Evolutionary conservation across 2,113 vertebrate genomes (phyloP), one percentile per base, ranked within the genome.

Genomic region (Chloropsis hardwickii): DNA sequence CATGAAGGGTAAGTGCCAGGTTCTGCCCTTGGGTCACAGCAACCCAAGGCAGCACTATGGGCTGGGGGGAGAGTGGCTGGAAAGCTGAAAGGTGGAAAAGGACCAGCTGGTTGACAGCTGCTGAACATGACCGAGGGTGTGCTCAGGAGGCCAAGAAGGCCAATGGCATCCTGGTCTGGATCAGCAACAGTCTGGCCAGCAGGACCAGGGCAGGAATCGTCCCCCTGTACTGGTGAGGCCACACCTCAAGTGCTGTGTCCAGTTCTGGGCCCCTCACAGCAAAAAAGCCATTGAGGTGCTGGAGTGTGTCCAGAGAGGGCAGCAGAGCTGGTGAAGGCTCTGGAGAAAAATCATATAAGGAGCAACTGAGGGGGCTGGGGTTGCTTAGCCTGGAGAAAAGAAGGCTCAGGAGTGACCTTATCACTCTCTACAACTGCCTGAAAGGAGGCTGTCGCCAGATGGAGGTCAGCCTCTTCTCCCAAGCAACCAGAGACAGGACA

Each of bases 41-140:
- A 54, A 7, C 10, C 12, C 17, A 20, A 35, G 11, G n/a, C 40
- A 69, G 18, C 14, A 4, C 33, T 15, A 6, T 0, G 0, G 40
- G 39, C 56, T 54, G 47, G 14, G 24, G 5, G 3, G 3, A 35
- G 24, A 74, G 47, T 18, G 9, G 20, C n/a, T 61, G 77, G 37
- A 51, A 33, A 73, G 12, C 27, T 73, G 51, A 31, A 3, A 0
- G 2, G 16, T 28, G 12, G 40, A 31, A 40, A 53, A 27, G 17
- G 13, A 47, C 6, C 24, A 21, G 37, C 37, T 39, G 33, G 33
- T 54, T 1, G 0, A 13, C n/a, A 67, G 47, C 4, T 0, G 2
- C 24, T 82, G 17, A 47, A 35, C 14, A 9, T 3, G 29, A 61
- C 21, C 37, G 61, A 82, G 28, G 0, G 7, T 61, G 70, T 67